phyloP scores from a whole-genome alignment of 2,888 invertebrate genomes.

The Exocentrus adspersus region DNA sequence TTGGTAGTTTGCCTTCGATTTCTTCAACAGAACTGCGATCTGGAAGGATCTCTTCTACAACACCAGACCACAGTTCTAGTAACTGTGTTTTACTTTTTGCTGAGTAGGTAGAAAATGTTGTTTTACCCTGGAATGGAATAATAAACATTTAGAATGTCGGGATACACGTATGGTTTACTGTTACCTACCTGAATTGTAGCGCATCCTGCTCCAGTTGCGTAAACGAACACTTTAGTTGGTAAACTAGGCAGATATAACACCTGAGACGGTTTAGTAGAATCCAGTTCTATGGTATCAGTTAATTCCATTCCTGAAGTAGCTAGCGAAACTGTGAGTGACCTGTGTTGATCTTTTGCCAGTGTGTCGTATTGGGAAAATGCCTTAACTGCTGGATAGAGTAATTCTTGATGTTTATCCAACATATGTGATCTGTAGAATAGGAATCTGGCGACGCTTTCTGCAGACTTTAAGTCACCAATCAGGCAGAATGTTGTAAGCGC shows the following conservation, averaged over 20 bases:
- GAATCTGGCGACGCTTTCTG: conserved; percentile 73
- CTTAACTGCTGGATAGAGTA: conserved; percentile 71
- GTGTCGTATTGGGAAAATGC: conserved; percentile 71
- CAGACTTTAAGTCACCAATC: conserved; percentile 70
- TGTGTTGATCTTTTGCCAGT: conserved; percentile 70
- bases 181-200: conserved; percentile 71
- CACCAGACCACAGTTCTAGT: conserved; percentile 71
- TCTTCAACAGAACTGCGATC: conserved; percentile 73
- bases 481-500: conserved; percentile 70
- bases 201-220: conserved; percentile 76
- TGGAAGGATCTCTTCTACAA: conserved; percentile 72
- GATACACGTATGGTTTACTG: background rate
- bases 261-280: conserved; percentile 66
- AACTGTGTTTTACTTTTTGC: conserved; percentile 69
- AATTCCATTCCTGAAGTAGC: conserved; percentile 77
- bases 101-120: conserved; percentile 72
- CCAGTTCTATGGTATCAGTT: conserved; percentile 73
- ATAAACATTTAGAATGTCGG: no score
- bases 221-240: conserved; percentile 76
- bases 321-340: conserved; percentile 72
- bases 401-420: conserved; percentile 70
- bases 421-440: conserved; percentile 75
- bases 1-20: conserved; percentile 72
- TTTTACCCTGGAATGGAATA: conserved; percentile 68
- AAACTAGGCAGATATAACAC: conserved; percentile 71